These are phyloP conservation scores for Spheniscus mendiculus DNA, from an alignment of 2,113 vertebrate species.

Conservation along the genomic window DNA sequence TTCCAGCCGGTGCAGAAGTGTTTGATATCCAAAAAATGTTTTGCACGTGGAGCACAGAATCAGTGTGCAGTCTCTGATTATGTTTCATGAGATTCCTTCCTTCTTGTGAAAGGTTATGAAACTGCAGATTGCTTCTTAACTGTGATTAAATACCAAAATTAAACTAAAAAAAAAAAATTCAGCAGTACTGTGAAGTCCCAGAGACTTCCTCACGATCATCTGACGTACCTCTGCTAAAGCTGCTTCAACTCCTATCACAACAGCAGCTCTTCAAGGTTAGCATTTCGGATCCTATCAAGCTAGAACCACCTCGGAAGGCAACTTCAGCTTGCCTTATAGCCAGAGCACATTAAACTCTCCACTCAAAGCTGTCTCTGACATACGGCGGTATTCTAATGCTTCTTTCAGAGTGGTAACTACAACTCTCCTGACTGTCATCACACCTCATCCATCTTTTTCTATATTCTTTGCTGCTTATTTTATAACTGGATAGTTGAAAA, in stretches of 20 bases:
- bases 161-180: not conserved
- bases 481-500: not conserved
- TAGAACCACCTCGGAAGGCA: not conserved
- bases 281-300: not conserved
- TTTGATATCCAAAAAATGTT: not conserved
- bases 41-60: not conserved
- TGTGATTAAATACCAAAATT: not conserved
- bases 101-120: not conserved
- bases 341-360: not conserved
- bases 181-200: not conserved
- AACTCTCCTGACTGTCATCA: not conserved
- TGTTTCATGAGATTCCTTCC: not conserved
- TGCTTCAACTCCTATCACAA: not conserved
- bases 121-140: not conserved
- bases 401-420: not conserved
- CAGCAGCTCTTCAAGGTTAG: not conserved
- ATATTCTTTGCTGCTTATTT: not conserved
- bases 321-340: not conserved
- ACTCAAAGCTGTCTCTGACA: not conserved
- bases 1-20: accelerated
- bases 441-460: not conserved
- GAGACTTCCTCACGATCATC: not conserved
- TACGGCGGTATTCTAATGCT: not conserved
- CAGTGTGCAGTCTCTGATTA: accelerated
- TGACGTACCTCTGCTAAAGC: not conserved